Conservation (phyloP, 2,797 vertebrate species). For the Enteromius anoplus region DNA sequence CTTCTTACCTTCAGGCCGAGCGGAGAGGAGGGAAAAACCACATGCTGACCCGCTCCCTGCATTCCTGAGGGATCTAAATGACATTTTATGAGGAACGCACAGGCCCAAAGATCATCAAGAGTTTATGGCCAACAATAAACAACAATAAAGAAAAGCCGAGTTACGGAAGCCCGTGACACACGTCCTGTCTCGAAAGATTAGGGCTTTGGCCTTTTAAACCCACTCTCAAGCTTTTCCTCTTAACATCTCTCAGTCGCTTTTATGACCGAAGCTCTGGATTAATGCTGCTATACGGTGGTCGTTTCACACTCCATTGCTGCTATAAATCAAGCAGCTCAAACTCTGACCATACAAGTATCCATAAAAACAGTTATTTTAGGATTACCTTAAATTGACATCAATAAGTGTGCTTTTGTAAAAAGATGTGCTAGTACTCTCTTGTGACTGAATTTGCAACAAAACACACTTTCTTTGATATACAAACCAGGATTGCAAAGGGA, state of each 20-base stretch:
- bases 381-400: background rate
- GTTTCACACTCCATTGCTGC: slow-evolving; percentile 24
- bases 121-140: slow-evolving; percentile 68
- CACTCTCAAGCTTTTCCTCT: slow-evolving; percentile 40
- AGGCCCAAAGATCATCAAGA: slow-evolving; percentile 68
- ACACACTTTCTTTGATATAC: background rate
- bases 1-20: slow-evolving; percentile 67
- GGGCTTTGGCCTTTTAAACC: slow-evolving; percentile 66
- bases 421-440: background rate
- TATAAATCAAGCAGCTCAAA: slow-evolving; percentile 24
- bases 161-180: slow-evolving; percentile 64
- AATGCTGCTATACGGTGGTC: slow-evolving; percentile 4
- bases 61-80: slow-evolving; percentile 75
- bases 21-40: slow-evolving; percentile 19
- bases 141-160: slow-evolving; percentile 68
- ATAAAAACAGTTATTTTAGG: background rate
- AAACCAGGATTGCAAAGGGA: background rate
- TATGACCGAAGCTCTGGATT: slow-evolving; percentile 23
- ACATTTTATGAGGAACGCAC: slow-evolving; percentile 68
- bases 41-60: slow-evolving; percentile 42
- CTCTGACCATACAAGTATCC: background rate
- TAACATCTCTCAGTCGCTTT: slow-evolving; percentile 29
- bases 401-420: background rate
- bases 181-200: slow-evolving; percentile 66
- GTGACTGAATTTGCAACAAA: background rate